Conservation (phyloP, 2,888 invertebrate species). For the Thereva unica region DNA sequence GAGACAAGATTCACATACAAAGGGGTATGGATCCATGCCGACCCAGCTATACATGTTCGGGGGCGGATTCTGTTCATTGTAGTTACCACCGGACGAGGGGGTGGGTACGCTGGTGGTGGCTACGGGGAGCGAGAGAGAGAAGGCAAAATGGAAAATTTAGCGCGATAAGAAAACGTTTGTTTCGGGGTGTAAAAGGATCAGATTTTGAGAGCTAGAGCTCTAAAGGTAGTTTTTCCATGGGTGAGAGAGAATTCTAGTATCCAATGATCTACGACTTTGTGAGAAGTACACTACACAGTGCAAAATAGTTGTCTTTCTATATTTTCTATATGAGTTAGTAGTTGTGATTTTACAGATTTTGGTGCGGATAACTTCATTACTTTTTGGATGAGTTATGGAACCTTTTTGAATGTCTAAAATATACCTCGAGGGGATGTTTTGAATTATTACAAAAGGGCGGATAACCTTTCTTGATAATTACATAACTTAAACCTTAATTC, state of each 20-base stretch:
- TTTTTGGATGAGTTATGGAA: slow-evolving; percentile 16
- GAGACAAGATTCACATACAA: slow-evolving; percentile 53
- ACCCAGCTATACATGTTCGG: too few species aligned
- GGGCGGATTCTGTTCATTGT: too few species aligned
- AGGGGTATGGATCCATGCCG: too few species aligned
- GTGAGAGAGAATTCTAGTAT: neutral
- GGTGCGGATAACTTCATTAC: slow-evolving; percentile 29
- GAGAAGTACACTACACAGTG: neutral
- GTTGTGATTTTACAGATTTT: slow-evolving; percentile 25
- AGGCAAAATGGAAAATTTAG: neutral
- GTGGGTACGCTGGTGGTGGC: too few species aligned
- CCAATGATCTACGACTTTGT: slow-evolving; percentile 25
- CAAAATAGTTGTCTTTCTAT: slow-evolving; percentile 9
- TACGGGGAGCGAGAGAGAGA: neutral
- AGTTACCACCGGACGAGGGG: neutral
- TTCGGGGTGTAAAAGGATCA: slow-evolving; percentile 13
- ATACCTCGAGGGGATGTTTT: too few species aligned
- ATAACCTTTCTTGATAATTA: too few species aligned
- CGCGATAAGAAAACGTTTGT: slow-evolving; percentile 23
- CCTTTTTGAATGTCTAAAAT: neutral
- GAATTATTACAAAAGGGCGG: too few species aligned
- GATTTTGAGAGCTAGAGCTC: slow-evolving; percentile 6
- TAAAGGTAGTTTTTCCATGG: neutral
- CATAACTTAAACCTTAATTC: too few species aligned
- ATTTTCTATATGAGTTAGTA: neutral